Conservation (phyloP, 2,797 vertebrate species). For the Danio jaintianensis region DNA sequence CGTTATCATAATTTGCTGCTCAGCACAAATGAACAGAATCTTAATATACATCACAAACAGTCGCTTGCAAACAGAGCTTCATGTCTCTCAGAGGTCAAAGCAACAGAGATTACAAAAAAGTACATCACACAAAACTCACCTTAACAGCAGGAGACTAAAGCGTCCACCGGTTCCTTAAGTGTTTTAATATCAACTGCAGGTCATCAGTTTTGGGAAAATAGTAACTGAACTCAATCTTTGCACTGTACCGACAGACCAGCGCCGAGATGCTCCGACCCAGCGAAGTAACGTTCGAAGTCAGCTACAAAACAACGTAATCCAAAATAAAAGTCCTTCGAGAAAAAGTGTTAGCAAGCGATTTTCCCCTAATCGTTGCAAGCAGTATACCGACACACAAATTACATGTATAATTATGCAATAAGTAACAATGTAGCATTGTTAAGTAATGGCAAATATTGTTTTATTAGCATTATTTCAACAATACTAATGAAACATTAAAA, state of each 20-base stretch:
- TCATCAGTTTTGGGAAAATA: background rate
- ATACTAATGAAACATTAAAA: no score
- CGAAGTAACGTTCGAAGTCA: background rate
- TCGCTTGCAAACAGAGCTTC: background rate
- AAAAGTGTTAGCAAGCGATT: background rate
- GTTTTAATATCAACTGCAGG: background rate
- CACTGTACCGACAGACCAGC: background rate
- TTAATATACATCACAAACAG: background rate
- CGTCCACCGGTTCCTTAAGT: background rate
- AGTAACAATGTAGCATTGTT: no score
- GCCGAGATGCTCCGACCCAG: background rate
- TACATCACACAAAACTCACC: conserved; percentile 7
- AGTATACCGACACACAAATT: background rate
- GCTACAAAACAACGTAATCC: background rate
- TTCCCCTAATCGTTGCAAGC: background rate
- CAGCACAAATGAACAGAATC: background rate
- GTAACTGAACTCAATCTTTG: background rate
- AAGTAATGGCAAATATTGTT: no score
- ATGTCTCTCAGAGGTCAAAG: conserved; percentile 35
- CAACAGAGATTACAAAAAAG: background rate
- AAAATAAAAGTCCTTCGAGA: background rate
- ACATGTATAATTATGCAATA: no score
- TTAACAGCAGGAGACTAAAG: background rate
- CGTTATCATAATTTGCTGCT: background rate
- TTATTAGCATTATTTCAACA: background rate